Evolutionary conservation across 2,113 vertebrate genomes (phyloP), one percentile per base, ranked within the genome.

Genomic region (Ellobius talpinus): DNA sequence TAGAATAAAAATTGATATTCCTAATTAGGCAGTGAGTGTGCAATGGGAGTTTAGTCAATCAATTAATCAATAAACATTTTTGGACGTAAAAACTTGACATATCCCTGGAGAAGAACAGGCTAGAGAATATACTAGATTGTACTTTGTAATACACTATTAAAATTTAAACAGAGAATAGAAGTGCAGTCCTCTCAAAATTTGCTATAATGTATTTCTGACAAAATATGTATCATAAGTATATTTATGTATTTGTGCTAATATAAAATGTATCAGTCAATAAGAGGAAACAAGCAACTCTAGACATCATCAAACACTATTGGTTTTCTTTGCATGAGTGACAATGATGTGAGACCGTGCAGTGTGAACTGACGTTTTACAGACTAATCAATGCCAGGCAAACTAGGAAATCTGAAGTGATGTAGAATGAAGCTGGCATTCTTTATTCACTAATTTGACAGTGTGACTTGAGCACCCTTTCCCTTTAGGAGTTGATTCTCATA

Each of bases 401-500:
- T n/a, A 94, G 58, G 29, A 90, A 50, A 88, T 66, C 36, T 88
- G 81, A 82, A 81, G 12, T 23, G n/a, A 94, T 47, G 47, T 21
- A 42, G 9, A 52, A 24, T 26, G 61, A 94, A 85, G 42, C 55
- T 86, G 61, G 52, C 5, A 31, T 76, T 89, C 72, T 93, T 68
- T 47, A 76, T 82, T 92, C 88, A 93, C 84, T 92, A 82, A 95
- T 81, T 72, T 55, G 76, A 89, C 65, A 47, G 17, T 91, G 68
- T 91, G 68, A 88, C 74, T 36, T 70, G 61, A 85, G 4, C 4
- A 89, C 9, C 7, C 84, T 95, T 39, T 90, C 26, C 92, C 14
- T 50, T 76, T 85, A 4, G 17, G 50, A 12, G 5, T 52, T 33
- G 85, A 50, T 31, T 95, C 39, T 97, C 47, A 78, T n/a, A 7